These are phyloP conservation scores for Hesperophylax magnus DNA, from an alignment of 1,140 invertebrate genomes.

Conservation along the genomic window DNA sequence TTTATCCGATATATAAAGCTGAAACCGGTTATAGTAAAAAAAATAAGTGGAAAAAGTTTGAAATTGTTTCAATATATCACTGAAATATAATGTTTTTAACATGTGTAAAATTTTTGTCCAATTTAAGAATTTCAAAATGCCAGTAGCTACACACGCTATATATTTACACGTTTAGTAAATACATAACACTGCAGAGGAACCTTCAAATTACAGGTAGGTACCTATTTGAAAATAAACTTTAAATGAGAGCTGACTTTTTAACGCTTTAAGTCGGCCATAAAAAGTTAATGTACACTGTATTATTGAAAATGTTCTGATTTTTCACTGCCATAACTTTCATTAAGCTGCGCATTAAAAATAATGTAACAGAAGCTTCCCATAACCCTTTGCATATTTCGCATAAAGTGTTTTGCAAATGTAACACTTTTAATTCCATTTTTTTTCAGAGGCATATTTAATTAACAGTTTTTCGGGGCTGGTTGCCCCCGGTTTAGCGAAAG, in stretches of 20 bases:
- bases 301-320: slow-evolving; percentile 3
- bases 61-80: no score
- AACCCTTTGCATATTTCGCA: slow-evolving; percentile 49
- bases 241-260: neutral
- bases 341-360: slow-evolving; percentile 18
- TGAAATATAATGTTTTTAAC: no score
- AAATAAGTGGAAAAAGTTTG: no score
- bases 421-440: slow-evolving; percentile 48
- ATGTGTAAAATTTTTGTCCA: no score
- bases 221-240: no score
- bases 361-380: neutral
- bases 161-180: no score
- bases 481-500: slow-evolving; percentile 19
- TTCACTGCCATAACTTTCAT: slow-evolving; percentile 10
- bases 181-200: no score
- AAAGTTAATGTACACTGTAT: neutral
- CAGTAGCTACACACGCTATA: no score
- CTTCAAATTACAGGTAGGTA: no score
- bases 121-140: no score
- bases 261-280: neutral
- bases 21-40: no score
- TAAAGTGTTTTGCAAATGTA: slow-evolving; percentile 37
- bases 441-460: slow-evolving; percentile 52
- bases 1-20: no score
- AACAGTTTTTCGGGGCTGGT: slow-evolving; percentile 49